Percentiles rank a stretch among this genome's conserved stretches.
These are phyloP conservation scores for Calonectris borealis DNA, from an alignment of 2,113 vertebrate genomes.

Conservation along the genomic window DNA sequence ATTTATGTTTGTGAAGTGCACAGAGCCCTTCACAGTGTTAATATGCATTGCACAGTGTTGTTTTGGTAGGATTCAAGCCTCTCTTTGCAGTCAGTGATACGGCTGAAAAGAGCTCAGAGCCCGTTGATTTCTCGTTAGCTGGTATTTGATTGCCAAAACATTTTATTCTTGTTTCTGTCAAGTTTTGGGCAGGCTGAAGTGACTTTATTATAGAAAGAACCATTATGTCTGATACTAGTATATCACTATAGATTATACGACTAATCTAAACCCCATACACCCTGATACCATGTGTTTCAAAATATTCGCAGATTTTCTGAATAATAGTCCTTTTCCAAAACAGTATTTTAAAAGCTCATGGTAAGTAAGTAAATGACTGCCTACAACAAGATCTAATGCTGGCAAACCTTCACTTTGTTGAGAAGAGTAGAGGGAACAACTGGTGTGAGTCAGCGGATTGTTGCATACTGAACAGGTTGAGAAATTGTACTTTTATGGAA, in stretches of 20 bases:
- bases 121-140: not conserved
- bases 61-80: not conserved
- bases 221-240: not conserved
- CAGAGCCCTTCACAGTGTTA: not conserved
- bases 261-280: not conserved
- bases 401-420: not conserved
- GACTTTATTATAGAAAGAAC: not conserved
- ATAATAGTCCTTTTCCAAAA: not conserved
- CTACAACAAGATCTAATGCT: not conserved
- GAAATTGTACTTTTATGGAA: not conserved
- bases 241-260: not conserved
- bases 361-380: not conserved
- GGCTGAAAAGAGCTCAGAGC: not conserved
- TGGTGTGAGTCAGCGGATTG: not conserved
- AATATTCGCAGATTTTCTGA: not conserved
- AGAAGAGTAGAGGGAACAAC: not conserved
- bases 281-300: not conserved
- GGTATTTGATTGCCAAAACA: not conserved
- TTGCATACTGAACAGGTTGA: not conserved
- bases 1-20: not conserved
- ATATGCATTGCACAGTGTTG: not conserved
- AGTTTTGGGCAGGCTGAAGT: not conserved
- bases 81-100: not conserved
- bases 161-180: not conserved
- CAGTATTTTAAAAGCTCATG: not conserved